These are phyloP conservation scores for Leptodactylus fuscus DNA, from an alignment of 2,113 vertebrate genomes.

Conservation along the genomic window DNA sequence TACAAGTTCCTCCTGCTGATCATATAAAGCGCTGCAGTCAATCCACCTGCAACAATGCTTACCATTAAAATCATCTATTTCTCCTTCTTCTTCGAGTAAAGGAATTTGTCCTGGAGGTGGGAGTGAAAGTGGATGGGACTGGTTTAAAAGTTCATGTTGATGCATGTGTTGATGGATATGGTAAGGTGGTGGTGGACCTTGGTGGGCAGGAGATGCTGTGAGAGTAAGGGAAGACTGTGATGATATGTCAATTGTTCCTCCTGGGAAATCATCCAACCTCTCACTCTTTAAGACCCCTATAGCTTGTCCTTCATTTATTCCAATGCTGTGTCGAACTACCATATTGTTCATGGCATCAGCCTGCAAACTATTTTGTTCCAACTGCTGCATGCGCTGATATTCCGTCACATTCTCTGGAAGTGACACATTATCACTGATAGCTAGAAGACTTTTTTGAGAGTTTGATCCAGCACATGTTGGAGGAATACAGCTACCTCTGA, in stretches of 20 bases:
- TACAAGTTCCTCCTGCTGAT: conserved; percentile 91
- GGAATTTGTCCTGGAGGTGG: conserved; percentile 66
- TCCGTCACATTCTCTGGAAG: conserved; percentile 69
- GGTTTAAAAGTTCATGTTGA: conserved; percentile 67
- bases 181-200: conserved; percentile 87
- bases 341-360: conserved; percentile 77
- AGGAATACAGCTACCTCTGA: conserved; percentile 88
- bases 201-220: conserved; percentile 77
- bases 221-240: conserved; percentile 65
- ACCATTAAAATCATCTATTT: conserved; percentile 75
- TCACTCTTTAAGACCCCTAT: conserved; percentile 68
- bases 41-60: conserved; percentile 86
- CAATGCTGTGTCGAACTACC: conserved; percentile 82
- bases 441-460: conserved; percentile 69
- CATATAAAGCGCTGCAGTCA: conserved; percentile 84
- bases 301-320: conserved; percentile 62
- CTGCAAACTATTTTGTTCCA: conserved; percentile 80
- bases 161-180: conserved; percentile 78
- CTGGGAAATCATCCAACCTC: conserved; percentile 68
- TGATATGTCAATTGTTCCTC: conserved; percentile 61
- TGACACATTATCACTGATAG: conserved; percentile 64
- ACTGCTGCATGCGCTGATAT: conserved; percentile 77
- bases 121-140: conserved; percentile 57
- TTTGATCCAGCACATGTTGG: conserved; percentile 67
- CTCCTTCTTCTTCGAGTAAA: conserved; percentile 82